phyloP scores from a whole-genome alignment of 2,113 vertebrate genomes.

The Donacobius atricapilla region DNA sequence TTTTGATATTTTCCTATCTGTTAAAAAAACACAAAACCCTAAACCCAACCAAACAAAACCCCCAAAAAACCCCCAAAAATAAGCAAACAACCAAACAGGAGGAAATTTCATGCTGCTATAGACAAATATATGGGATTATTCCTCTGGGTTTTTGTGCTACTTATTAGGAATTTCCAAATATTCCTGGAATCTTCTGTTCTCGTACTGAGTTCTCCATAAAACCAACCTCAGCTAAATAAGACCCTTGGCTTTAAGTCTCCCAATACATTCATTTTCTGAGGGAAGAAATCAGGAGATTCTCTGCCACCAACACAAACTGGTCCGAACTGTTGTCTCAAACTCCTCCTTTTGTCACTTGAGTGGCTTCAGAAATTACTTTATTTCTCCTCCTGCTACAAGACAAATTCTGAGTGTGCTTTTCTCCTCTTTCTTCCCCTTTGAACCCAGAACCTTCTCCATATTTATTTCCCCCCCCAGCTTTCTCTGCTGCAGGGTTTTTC shows the following conservation, averaged over 20 bases:
- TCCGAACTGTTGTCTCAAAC: not conserved
- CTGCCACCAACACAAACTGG: not conserved
- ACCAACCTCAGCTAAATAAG: not conserved
- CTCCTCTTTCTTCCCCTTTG: not conserved
- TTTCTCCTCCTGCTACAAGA: not conserved
- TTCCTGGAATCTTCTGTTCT: not conserved
- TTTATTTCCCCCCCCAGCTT: not conserved
- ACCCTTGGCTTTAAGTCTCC: not conserved
- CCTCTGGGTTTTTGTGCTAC: not conserved
- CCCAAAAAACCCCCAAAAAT: not conserved
- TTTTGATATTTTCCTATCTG: accelerated
- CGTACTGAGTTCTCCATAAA: not conserved
- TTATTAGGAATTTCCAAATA: not conserved
- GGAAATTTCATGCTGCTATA: not conserved
- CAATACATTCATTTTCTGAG: not conserved
- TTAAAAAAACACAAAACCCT: not conserved
- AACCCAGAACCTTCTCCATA: not conserved
- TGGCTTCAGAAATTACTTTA: not conserved
- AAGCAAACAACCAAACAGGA: not conserved
- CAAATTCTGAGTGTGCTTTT: not conserved
- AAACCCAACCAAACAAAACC: not conserved
- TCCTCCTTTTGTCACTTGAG: not conserved
- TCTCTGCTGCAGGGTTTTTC: not conserved
- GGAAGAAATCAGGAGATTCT: not conserved
- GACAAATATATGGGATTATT: not conserved